Conservation (phyloP, 2,797 vertebrate genomes). For the Apodemus agrarius region DNA sequence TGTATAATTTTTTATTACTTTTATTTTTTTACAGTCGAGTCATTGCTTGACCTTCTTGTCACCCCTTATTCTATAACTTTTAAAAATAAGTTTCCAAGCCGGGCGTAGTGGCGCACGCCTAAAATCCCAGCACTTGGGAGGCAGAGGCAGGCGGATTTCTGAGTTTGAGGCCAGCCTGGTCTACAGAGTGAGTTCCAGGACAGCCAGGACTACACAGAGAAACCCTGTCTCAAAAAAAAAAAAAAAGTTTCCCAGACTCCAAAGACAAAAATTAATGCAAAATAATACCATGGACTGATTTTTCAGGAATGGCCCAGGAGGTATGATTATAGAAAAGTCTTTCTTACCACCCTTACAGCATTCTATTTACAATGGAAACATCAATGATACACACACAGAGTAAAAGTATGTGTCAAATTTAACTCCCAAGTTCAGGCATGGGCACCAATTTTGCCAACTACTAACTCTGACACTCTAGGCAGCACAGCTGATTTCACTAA, state of each 20-base stretch:
- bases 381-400: background rate
- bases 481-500: background rate
- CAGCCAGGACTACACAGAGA: no score
- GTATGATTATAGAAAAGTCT: background rate
- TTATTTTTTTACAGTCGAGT: background rate
- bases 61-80: background rate
- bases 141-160: no score
- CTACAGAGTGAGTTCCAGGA: no score
- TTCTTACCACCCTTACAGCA: background rate
- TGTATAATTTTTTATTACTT: constrained; percentile 13
- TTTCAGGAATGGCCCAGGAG: constrained; percentile 16
- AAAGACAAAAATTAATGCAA: constrained; percentile 54
- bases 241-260: constrained; percentile 37
- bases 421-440: background rate
- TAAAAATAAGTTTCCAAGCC: constrained; percentile 10
- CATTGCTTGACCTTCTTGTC: background rate
- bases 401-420: constrained; percentile 47
- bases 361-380: constrained; percentile 26
- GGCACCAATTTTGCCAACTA: background rate
- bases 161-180: no score
- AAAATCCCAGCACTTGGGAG: no score
- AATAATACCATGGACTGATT: background rate
- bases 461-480: background rate
- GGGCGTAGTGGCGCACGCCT: no score
- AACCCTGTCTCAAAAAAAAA: no score